phyloP scores from a whole-genome alignment of 2,888 invertebrate genomes.

The Geotrupes spiniger region DNA sequence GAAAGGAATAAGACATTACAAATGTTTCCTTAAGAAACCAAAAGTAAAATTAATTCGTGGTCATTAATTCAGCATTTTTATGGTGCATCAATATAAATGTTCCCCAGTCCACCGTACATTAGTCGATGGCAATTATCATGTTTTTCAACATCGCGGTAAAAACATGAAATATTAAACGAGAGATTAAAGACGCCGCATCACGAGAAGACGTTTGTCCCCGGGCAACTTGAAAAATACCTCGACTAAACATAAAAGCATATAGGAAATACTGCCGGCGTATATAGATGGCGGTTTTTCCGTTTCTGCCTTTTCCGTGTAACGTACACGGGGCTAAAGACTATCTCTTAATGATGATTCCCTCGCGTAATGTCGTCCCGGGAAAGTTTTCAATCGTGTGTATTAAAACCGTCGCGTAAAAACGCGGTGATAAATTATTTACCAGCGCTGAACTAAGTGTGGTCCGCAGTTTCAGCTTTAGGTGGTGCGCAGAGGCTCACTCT shows the following conservation, averaged over 20 bases:
- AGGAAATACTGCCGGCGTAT: constrained; percentile 40
- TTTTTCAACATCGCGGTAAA: constrained; percentile 43
- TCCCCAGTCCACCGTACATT: constrained; percentile 37
- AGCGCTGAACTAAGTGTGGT: constrained; percentile 34
- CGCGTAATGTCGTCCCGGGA: constrained; percentile 26
- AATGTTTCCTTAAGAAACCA: constrained; percentile 1
- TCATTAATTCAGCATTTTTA: constrained; percentile 31
- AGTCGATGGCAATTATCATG: constrained; percentile 45
- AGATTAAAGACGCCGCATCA: constrained; percentile 46
- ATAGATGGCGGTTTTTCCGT: constrained; percentile 43
- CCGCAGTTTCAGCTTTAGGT: constrained; percentile 34
- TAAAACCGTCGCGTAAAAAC: constrained; percentile 30
- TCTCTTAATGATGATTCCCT: constrained; percentile 37
- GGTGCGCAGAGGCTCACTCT: constrained; percentile 31
- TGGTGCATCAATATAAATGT: constrained; percentile 35
- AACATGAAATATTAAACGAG: constrained; percentile 46
- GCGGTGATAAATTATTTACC: constrained; percentile 32
- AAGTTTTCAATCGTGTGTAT: constrained; percentile 32
- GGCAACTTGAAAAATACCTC: constrained; percentile 43
- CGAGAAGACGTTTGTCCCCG: constrained; percentile 42
- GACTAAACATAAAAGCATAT: constrained; percentile 43
- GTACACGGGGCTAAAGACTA: constrained; percentile 33
- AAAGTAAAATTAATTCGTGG: constrained; percentile 23
- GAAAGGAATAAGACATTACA: too few species aligned
- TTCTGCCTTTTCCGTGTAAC: constrained; percentile 39